These are phyloP conservation scores for Portevinia maculata DNA, from an alignment of 2,888 invertebrate genomes.

Conservation along the genomic window DNA sequence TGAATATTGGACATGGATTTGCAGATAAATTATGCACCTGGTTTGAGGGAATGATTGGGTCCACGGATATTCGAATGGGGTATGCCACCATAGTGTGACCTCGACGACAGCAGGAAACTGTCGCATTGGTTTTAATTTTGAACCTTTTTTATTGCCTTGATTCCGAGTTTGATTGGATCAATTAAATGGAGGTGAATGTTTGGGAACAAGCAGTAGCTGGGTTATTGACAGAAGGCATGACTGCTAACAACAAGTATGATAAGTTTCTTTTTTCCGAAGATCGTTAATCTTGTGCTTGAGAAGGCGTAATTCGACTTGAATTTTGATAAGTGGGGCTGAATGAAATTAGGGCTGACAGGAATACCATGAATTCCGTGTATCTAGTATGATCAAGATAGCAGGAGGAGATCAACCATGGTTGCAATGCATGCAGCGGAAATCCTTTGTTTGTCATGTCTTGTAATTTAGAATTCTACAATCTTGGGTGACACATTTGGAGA, in stretches of 20 bases:
- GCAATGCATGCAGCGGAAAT: not conserved
- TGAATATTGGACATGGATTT: slow-evolving; percentile 23
- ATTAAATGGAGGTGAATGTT: slow-evolving; percentile 44
- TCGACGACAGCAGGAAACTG: slow-evolving; percentile 41
- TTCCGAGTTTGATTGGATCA: slow-evolving; percentile 54
- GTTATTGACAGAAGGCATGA: slow-evolving; percentile 25
- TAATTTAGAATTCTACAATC: too few relatives aligned
- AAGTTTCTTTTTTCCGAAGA: slow-evolving; percentile 22
- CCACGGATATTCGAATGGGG: slow-evolving; percentile 18
- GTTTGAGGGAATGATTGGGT: slow-evolving; percentile 40
- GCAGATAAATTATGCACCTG: slow-evolving; percentile 59
- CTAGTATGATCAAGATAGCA: slow-evolving; percentile 13
- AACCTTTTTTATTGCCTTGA: slow-evolving; percentile 6
- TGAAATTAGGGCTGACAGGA: slow-evolving; percentile 31
- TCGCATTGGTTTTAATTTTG: slow-evolving; percentile 34
- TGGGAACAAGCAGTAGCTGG: slow-evolving; percentile 7
- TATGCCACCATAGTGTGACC: slow-evolving; percentile 25
- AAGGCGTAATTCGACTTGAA: too few relatives aligned
- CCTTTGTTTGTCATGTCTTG: too few relatives aligned
- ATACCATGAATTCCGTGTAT: slow-evolving; percentile 25
- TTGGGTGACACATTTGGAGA: too few relatives aligned
- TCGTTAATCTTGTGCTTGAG: slow-evolving; percentile 53
- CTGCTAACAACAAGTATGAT: too few relatives aligned
- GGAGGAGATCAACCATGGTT: not conserved
- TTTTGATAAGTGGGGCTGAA: slow-evolving; percentile 40